A percentile compares a stretch with the other conserved stretches of the same genome.
Evolutionary conservation across 1,140 invertebrate species (phyloP).

Genomic region (Zophobas morio): DNA sequence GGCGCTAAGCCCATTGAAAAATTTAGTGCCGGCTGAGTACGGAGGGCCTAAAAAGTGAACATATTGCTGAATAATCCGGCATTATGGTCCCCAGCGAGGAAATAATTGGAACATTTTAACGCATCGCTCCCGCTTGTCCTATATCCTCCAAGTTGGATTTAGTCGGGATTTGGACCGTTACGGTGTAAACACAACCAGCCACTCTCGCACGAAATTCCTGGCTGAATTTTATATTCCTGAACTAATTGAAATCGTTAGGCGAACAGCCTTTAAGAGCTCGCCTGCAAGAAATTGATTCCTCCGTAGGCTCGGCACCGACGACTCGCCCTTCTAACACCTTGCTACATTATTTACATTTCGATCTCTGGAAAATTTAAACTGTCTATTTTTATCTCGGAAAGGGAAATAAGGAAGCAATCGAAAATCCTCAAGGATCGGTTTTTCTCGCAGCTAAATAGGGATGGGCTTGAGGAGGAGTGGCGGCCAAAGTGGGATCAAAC

Average conservation of each 20-base stretch:
- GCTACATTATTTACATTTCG: conserved; percentile 31
- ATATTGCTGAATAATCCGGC: conserved; percentile 52
- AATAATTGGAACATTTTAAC: conserved; percentile 53
- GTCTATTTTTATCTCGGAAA: conserved; percentile 10
- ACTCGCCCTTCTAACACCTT: conserved; percentile 3
- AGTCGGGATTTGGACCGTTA: conserved; percentile 43
- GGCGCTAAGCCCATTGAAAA: conserved; percentile 22
- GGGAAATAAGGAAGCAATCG: conserved; percentile 30
- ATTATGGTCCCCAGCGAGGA: conserved; percentile 50
- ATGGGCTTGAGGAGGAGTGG: background rate
- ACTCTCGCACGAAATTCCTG: conserved; percentile 31
- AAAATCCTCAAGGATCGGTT: conserved; percentile 25
- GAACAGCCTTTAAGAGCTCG: background rate
- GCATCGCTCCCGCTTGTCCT: conserved; percentile 50
- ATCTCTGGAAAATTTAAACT: conserved; percentile 21
- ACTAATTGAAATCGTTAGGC: conserved; percentile 35
- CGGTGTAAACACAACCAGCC: conserved; percentile 41
- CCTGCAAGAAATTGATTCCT: conserved; percentile 10
- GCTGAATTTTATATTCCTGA: conserved; percentile 34
- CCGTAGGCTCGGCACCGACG: background rate
- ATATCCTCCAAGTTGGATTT: conserved; percentile 51
- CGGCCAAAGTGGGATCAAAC: background rate
- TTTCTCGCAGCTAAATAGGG: conserved; percentile 19
- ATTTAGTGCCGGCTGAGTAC: conserved; percentile 32
- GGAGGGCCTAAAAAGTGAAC: conserved; percentile 45